These are phyloP conservation scores for Drosophila borealis DNA, from an alignment of 2,888 invertebrate species.

Conservation along the genomic window DNA sequence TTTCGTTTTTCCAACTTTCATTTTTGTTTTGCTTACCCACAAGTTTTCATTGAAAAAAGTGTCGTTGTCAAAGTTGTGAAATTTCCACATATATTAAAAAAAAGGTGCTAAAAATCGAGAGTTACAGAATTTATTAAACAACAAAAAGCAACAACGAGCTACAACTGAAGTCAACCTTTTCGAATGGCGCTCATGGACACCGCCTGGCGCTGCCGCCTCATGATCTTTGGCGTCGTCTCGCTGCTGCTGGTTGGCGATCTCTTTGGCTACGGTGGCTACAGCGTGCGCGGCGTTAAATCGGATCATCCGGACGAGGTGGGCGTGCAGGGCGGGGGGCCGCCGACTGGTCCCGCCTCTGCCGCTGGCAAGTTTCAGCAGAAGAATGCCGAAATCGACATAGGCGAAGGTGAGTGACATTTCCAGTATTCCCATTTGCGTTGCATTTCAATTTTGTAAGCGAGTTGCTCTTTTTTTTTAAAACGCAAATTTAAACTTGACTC, in stretches of 20 bases:
- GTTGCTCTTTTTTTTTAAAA: constrained; percentile 12
- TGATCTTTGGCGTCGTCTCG: constrained; percentile 82
- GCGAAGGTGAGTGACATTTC: constrained; percentile 82
- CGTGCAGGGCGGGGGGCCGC: constrained; percentile 53
- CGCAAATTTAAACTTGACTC: constrained; percentile 37
- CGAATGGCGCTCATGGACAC: constrained; percentile 81
- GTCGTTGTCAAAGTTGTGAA: constrained; percentile 35
- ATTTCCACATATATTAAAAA: not conserved
- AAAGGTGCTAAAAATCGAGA: constrained; percentile 31
- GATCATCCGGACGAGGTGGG: constrained; percentile 78
- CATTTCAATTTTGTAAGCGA: constrained; percentile 30
- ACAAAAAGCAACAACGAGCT: constrained; percentile 4
- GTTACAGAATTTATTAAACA: constrained; percentile 12
- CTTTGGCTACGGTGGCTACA: constrained; percentile 83
- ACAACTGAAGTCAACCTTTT: not conserved
- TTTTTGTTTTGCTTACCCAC: constrained; percentile 47
- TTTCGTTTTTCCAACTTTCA: constrained; percentile 76
- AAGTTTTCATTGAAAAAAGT: constrained; percentile 57
- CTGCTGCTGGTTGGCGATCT: constrained; percentile 84
- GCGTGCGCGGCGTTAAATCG: constrained; percentile 83
- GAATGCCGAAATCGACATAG: constrained; percentile 84
- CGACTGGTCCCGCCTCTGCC: constrained; percentile 71
- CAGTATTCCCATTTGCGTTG: constrained; percentile 16
- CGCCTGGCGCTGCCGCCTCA: constrained; percentile 85
- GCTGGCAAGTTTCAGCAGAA: constrained; percentile 83